Evolutionary conservation across 2,113 vertebrate species (phyloP), one percentile per base, ranked within the genome.

Genomic region (Ramphastos sulfuratus): DNA sequence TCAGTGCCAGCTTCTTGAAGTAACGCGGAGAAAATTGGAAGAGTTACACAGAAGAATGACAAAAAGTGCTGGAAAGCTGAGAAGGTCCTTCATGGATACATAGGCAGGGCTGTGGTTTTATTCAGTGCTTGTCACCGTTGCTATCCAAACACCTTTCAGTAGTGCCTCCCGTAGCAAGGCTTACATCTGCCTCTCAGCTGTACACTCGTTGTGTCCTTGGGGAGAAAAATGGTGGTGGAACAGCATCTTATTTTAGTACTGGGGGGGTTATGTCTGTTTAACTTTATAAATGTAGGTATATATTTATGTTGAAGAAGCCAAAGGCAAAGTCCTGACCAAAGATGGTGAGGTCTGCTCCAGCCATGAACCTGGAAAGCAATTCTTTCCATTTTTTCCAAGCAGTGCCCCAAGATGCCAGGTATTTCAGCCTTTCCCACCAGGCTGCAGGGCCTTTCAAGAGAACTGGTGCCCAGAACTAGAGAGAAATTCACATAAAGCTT

Each of bases 321-420:
- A 56, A 90, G 70, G 73, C 58, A 64, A 84, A 89, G 39, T 74
- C 67, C 46, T 87, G 74, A 87, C 93, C 89, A 94, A 92, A 96
- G 89, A 94, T 95, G 91, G 81, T 84, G 84, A 90, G 42, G 70
- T 90, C 95, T 95, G 60, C 89, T 90, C n/a, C 52, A 71, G 83
- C 60, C 52, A 1, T 77, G 82, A 83, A 83, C 56, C 56, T 71
- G 48, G 31, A 77, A 85, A 86, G 82, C 48, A 80, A 20, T 90
- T 86, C 46, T 77, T 88, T 88, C 72, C 54, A 4, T 60, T 55
- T 35, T 25, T 74, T 90, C 33, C 64, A 48, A 85, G 69, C 71
- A 28, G 23, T 6, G 0, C 70, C 58, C 61, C 24, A 28, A 18
- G n/a, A 3, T 39, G 27, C 50, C 0, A 1, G 23, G 2, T 77